Base-by-base conservation (phyloP, 2,888 invertebrate genomes). In the Lampropteryx suffumata region DNA sequence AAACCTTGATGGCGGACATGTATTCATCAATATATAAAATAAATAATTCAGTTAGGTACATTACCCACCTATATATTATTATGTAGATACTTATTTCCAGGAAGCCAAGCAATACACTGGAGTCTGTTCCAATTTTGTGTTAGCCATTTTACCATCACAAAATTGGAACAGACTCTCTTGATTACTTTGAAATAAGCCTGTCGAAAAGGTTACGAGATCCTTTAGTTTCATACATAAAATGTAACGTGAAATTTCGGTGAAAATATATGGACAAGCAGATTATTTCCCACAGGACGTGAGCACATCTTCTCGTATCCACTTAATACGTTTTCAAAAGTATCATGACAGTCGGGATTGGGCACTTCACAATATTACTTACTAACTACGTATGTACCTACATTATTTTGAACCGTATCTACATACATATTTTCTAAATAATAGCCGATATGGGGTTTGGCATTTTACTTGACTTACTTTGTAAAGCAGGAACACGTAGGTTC, bases 191-290 rank as follows among this genome's bases (percentile, higher is more conserved):
- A 39, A 46, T 47, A 34, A 40, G 33, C 39, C 35, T 37, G 24
- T 17, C 43, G 24, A 40, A 48, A 17, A 33, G 37, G 48, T 53
- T 29, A 30, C 53, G 39, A 50, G 50, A 55, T 51, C 49, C 52
- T 34, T 50, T 57, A 47, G 53, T 51, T 55, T 51, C 39, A 53
- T 59, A 57, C 46, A 43, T 49, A 49, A 53, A 49, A 49, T 37
- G 44, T 34, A 49, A 49, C 41, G 44, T 34, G 50, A 50, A 55
- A 57, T 60, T 50, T 51, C 29, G 12, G 47, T 51, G 34, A 33
- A 56, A 61, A 62, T 63, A 65, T 63, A 59, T 56, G 56, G 53
- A 56, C 52, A 41, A 57, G 54, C 42, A 56, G 56, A 59, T 57
- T 60, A 64, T 64, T 61, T 59, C 61, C 60, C 60, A 35, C 33